Percentiles rank a stretch among this genome's conserved stretches.
phyloP scores from a whole-genome alignment of 2,888 invertebrate genomes.

The Melanostoma scalare region DNA sequence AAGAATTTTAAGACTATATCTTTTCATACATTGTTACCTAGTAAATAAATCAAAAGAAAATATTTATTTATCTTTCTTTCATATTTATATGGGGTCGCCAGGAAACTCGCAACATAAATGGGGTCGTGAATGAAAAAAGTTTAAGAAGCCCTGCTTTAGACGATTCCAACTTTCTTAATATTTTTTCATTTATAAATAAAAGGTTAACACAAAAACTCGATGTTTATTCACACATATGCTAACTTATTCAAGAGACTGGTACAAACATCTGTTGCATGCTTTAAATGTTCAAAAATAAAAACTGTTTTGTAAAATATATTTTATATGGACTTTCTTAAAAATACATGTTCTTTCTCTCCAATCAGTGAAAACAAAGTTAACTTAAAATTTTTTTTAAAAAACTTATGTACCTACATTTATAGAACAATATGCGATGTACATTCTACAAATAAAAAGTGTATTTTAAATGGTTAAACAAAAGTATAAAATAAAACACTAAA shows the following conservation, averaged over 20 bases:
- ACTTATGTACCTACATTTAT: neutral
- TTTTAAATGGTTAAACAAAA: neutral
- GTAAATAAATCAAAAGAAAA: too few species aligned
- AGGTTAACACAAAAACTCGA: conserved; percentile 21
- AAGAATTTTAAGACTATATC: too few species aligned
- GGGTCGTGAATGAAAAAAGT: too few species aligned
- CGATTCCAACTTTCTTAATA: conserved; percentile 1
- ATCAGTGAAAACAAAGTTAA: conserved; percentile 65
- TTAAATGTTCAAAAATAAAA: conserved; percentile 57
- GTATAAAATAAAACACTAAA: conserved; percentile 1
- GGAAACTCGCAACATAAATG: too few species aligned
- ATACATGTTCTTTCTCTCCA: conserved; percentile 37
- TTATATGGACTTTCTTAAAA: conserved; percentile 56
- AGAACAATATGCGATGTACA: too few species aligned
- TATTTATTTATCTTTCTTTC: too few species aligned
- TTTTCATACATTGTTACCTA: too few species aligned
- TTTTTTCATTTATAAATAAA: conserved; percentile 1
- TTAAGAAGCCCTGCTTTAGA: too few species aligned
- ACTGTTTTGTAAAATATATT: conserved; percentile 41
- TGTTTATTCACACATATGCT: conserved; percentile 4
- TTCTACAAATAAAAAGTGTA: neutral
- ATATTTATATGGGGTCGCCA: too few species aligned
- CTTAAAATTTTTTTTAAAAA: conserved; percentile 22
- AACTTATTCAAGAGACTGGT: conserved; percentile 67
- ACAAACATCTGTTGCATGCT: conserved; percentile 68